Percentiles rank a stretch among this genome's conserved stretches.
Evolutionary conservation across 2,113 vertebrate species (phyloP).

Genomic region (Tyrannus savana): DNA sequence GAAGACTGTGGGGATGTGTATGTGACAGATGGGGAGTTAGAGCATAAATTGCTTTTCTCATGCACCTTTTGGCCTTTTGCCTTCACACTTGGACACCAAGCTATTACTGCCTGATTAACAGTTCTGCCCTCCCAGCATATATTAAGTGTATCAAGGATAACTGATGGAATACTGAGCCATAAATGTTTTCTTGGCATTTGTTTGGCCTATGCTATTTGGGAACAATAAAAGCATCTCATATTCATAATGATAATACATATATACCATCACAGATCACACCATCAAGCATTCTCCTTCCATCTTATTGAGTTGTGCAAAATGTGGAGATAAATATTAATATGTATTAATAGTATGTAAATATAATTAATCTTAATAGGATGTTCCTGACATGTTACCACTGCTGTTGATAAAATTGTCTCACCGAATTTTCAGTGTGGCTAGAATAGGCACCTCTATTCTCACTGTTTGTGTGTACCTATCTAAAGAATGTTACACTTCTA

Average conservation of each 20-base stretch:
- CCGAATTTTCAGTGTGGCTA: neutral
- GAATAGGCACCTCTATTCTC: neutral
- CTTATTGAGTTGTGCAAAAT: neutral
- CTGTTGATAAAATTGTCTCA: constrained; percentile 46
- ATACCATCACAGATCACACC: neutral
- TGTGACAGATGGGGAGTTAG: neutral
- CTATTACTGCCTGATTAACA: constrained; percentile 27
- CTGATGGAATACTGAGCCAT: constrained; percentile 17
- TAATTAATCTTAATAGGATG: constrained; percentile 50
- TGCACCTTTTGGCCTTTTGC: constrained; percentile 26
- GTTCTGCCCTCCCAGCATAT: neutral
- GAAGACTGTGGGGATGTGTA: neutral
- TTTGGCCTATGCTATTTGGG: constrained; percentile 5
- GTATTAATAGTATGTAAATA: constrained; percentile 33
- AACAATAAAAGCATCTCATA: constrained; percentile 57
- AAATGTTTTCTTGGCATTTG: constrained; percentile 31
- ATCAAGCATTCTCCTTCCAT: constrained; percentile 18
- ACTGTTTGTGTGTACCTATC: neutral
- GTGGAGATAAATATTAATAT: constrained; percentile 13
- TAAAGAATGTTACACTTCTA: neutral
- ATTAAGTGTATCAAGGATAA: constrained; percentile 12
- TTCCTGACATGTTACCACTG: constrained; percentile 10
- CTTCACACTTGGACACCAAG: neutral
- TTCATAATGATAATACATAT: constrained; percentile 49
- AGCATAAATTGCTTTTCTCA: neutral